A percentile compares a stretch with the other conserved stretches of the same genome.
phyloP scores from a whole-genome alignment of 2,797 vertebrate genomes.

The Melanotaenia parkinsoni region DNA sequence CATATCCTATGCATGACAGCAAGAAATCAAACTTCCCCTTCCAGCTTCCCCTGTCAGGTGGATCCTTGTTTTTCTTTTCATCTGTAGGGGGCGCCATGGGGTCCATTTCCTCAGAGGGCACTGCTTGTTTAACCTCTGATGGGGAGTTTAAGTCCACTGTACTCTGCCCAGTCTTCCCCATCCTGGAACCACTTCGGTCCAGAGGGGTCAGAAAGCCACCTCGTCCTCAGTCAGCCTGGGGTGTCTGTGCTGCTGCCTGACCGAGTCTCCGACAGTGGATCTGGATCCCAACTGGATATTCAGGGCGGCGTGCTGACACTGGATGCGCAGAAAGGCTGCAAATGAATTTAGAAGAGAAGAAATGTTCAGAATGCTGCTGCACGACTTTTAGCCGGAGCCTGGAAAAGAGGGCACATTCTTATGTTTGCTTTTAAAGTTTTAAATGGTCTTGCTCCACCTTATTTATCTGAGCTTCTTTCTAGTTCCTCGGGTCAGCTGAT shows the following conservation, averaged over 20 bases:
- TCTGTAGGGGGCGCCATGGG: constrained; percentile 28
- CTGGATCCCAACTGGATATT: constrained; percentile 24
- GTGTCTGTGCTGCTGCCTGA: constrained; percentile 6
- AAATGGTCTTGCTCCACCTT: no score
- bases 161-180: constrained; percentile 88
- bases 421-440: no score
- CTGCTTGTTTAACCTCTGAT: constrained; percentile 83
- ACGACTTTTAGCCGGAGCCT: no score
- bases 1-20: constrained; percentile 92
- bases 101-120: constrained; percentile 79
- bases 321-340: constrained; percentile 35
- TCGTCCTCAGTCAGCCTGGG: constrained; percentile 33
- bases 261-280: constrained; percentile 8
- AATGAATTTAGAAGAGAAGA: background rate
- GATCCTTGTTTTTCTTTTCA: constrained; percentile 71
- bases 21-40: constrained; percentile 95
- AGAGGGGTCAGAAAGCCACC: constrained; percentile 34
- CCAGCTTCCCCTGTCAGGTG: constrained; percentile 89
- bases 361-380: no score
- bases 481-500: no score
- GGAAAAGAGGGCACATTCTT: no score
- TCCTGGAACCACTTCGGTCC: constrained; percentile 57
- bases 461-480: no score
- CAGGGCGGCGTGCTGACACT: background rate
- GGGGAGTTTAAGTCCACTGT: constrained; percentile 88